Conservation (phyloP, 53 echinoderm and acorn worm genomes). For the Arbacia lixula region DNA sequence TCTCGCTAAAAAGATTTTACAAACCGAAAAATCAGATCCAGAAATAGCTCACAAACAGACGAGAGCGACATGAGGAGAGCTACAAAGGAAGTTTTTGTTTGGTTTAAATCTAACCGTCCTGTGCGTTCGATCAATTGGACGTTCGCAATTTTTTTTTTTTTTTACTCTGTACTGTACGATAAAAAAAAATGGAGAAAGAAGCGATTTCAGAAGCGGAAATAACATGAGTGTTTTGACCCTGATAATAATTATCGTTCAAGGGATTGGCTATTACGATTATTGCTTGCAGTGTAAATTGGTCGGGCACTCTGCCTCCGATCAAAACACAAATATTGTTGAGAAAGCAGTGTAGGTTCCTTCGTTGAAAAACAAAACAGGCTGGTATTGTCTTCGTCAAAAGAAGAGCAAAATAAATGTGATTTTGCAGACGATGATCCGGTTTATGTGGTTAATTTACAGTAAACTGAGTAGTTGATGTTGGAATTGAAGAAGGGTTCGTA, state of each 20-base stretch:
- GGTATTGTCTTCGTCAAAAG: no score
- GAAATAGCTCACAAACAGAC: conserved; percentile 20
- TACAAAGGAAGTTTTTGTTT: conserved; percentile 37
- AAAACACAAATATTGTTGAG: no score
- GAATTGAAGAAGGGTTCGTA: no score
- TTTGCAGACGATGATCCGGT: no score
- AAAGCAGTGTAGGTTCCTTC: no score
- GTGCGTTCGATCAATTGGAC: conserved; percentile 23
- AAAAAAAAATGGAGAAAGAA: background rate
- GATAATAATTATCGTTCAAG: conserved; percentile 26
- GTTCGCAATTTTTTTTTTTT: background rate
- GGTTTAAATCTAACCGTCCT: conserved; percentile 28
- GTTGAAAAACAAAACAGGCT: no score
- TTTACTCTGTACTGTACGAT: background rate
- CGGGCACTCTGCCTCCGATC: no score
- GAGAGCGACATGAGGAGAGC: background rate
- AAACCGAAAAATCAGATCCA: background rate
- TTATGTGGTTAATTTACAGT: no score
- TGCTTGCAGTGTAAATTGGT: no score
- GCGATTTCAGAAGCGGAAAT: conserved; percentile 36
- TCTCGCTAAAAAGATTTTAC: background rate
- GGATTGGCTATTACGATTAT: conserved; percentile 32
- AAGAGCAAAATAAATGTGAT: no score
- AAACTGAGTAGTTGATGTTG: no score
- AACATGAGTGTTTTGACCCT: conserved; percentile 40